Base-by-base conservation (phyloP, 1,140 invertebrate species). In the Bombus terrestris region DNA sequence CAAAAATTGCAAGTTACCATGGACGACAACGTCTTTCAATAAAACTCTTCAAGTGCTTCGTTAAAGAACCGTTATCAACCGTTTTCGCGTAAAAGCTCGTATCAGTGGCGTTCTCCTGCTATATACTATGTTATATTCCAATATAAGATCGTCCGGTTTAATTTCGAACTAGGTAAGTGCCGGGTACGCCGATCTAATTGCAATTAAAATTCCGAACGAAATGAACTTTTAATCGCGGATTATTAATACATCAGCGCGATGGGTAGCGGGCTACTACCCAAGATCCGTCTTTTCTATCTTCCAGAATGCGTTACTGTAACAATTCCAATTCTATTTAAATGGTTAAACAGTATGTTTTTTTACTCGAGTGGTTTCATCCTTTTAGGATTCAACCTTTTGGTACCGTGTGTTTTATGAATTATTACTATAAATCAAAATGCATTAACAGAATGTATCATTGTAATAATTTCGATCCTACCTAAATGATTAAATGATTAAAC, bases 151-250 rank as follows among this genome's bases (percentile, higher is more conserved):
- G 47, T 71, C 6, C 41, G n/a, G 35, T 71, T 85, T 73, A 85
- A 85, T 85, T 80, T 85, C 28, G 79, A 72, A 72, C 83, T 62
- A 80, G 83, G 72, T 79, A 84, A 84, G 75, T 84, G 83, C 66
- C 83, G 15, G 68, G 39, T 41, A 39, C 41, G 66, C 47, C 47
- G 47, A 22, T 28, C 83, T 85, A 73, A 85, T 85, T 85, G 76
- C 62, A 85, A 85, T 85, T 85, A 85, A 80, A 80, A 80, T 85
- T 85, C 83, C 83, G 5, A 25, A 25, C 37, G 53, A 85, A 80
- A 85, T 85, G 83, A 85, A 85, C 76, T 85, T 85, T 85, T 85
- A 85, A 85, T 85, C 76, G 68, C 18, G 22, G 69, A 53, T 80
- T 85, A 85, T 85, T 85, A 85, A 57, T 72, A 79, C 66, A 32